Base-by-base conservation (phyloP, 2,797 vertebrate species). In the Pagetopsis macropterus region DNA sequence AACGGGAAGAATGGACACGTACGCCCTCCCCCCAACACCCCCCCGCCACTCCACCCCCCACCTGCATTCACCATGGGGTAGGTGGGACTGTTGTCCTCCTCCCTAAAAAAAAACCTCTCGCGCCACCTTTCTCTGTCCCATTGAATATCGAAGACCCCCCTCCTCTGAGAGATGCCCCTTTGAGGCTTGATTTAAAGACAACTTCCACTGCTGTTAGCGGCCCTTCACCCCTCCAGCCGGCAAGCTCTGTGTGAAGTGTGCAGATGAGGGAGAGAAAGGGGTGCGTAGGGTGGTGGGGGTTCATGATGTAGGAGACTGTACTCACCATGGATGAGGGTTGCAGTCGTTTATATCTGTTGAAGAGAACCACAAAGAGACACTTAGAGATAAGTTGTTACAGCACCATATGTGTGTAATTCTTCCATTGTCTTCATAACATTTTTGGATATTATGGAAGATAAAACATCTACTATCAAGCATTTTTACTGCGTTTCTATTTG, bases 301-400 rank as follows among this genome's bases (percentile, higher is more conserved):
- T 65, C 4, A 65, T 31, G 65, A 70, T 37, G 61, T 19, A 60
- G 65, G 63, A 69, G 67, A 33, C 41, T 27, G 52, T 69, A 95
- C 97, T 90, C 95, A 99, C 98, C 98, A 99, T 3, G 98, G 98
- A 86, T 98, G 96, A 84, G 98, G 97, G 88, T 96, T 98, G 93
- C 98, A 99, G 90, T 99, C 97, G 9, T 99, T 97, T 72, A 93
- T 97, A 80, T 99, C 98, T 99, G 82, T 65, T 72, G 71, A 81
- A 61, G 77, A 81, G 51, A 58, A 70, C 0, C 51, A 41, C 66
- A 50, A 19, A 65, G 2, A 60, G 44, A 60, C 2, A 12, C 44
- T 71, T 16, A 57, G 40, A 14, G 33, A 65, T 27, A 4, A 62
- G 21, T 21, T 59, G 5, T 17, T 40, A 13, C 17, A 31, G 31